phyloP scores from a whole-genome alignment of 2,888 invertebrate genomes.

The Plebejus melissa region DNA sequence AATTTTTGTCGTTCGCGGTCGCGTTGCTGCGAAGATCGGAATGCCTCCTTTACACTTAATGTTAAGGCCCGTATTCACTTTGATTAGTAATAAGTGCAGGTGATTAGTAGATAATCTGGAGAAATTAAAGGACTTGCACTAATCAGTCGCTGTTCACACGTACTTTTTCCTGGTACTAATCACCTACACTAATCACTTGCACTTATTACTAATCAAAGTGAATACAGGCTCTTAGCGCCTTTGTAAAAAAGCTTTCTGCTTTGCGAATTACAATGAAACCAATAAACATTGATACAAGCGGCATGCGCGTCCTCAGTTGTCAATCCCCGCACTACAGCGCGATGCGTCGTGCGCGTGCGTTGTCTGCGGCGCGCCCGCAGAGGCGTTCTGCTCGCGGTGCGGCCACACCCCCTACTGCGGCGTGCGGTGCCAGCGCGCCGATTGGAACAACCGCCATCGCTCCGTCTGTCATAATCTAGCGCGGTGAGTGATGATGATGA shows the following conservation, averaged over 20 bases:
- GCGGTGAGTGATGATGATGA: constrained; percentile 43
- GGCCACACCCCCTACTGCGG: constrained; percentile 63
- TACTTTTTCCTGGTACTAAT: too few relatives aligned
- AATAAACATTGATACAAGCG: neutral
- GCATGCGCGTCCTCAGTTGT: constrained; percentile 44
- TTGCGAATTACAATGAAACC: neutral
- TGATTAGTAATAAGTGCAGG: too few relatives aligned
- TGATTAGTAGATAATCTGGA: too few relatives aligned
- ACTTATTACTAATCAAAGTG: too few relatives aligned
- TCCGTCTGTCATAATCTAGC: constrained; percentile 59
- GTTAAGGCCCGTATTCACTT: too few relatives aligned
- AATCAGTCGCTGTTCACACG: too few relatives aligned
- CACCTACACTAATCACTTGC: too few relatives aligned
- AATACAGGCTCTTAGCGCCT: too few relatives aligned
- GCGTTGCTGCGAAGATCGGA: too few relatives aligned
- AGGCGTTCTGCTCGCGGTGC: constrained; percentile 55
- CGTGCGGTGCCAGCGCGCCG: constrained; percentile 51
- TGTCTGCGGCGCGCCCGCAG: constrained; percentile 49
- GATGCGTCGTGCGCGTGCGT: constrained; percentile 48
- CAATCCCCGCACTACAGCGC: constrained; percentile 58
- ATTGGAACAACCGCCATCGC: constrained; percentile 55
- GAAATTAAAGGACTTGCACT: too few relatives aligned
- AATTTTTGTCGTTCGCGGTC: too few relatives aligned
- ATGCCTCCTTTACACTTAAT: too few relatives aligned
- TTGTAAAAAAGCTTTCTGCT: neutral